A percentile compares a stretch with the other conserved stretches of the same genome.
These are phyloP conservation scores for Tillus elongatus DNA, from an alignment of 2,888 invertebrate species.

Conservation along the genomic window DNA sequence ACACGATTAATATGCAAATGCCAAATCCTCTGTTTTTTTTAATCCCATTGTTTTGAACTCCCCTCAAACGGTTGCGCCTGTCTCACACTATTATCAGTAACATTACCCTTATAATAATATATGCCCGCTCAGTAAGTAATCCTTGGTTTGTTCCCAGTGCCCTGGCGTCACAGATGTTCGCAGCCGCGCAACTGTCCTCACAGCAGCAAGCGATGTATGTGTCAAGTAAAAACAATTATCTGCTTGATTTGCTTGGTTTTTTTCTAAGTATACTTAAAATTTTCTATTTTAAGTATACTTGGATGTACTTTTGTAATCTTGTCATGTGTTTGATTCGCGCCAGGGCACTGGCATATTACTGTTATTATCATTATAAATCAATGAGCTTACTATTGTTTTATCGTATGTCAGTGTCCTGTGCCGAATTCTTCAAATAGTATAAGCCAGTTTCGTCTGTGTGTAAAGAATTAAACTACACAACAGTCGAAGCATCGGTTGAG, in stretches of 20 bases:
- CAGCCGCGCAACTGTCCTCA: constrained; percentile 78
- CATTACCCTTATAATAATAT: too few species aligned
- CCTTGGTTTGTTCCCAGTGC: constrained; percentile 71
- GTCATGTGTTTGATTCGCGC: constrained; percentile 38
- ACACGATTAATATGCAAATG: too few species aligned
- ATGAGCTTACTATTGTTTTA: constrained; percentile 11
- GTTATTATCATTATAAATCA: constrained; percentile 6
- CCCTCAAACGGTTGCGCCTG: too few species aligned
- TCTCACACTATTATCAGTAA: too few species aligned
- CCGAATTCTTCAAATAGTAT: too few species aligned
- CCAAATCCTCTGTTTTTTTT: too few species aligned
- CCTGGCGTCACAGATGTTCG: constrained; percentile 95
- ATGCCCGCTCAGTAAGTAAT: constrained; percentile 10
- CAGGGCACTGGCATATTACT: constrained; percentile 80
- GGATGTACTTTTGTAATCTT: constrained; percentile 5
- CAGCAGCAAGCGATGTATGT: constrained; percentile 93
- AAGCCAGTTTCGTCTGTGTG: too few species aligned
- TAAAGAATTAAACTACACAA: too few species aligned
- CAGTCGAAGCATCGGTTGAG: too few species aligned
- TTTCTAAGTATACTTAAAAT: constrained; percentile 13
- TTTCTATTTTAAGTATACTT: constrained; percentile 11
- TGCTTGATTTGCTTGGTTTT: constrained; percentile 8
- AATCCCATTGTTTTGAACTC: too few species aligned
- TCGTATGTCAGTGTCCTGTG: constrained; percentile 44
- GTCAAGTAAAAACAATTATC: constrained; percentile 23